Base-by-base conservation (phyloP, 2,888 invertebrate genomes). In the Phasia obesa region DNA sequence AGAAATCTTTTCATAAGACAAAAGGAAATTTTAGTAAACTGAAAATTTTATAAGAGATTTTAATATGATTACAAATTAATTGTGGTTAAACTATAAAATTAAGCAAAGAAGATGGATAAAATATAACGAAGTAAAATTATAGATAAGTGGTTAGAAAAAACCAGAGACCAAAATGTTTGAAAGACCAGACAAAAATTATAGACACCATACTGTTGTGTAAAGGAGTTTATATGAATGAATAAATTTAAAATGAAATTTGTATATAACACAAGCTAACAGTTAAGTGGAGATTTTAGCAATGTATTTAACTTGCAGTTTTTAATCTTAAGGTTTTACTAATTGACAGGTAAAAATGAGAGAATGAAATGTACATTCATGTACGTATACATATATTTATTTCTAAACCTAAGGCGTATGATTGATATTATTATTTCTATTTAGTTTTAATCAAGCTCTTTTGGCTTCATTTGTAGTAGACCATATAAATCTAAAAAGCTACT, bases 31-130 rank as follows among this genome's bases (percentile, higher is more conserved):
- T 35, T 69, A 70, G 11, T 35, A 69, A 69, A 42, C 49, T 51
- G 17, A 67, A 70, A 35, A 62, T 64, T 62, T 35, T 62, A 47
- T 19, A 69, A 64, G 25, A 78, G 38, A 78, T 74, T 77, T 78
- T 74, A 64, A 59, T 78, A 78, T 71, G 35, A 79, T 79, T 76
- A 79, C 75, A 76, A 76, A 76, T 75, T 83, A 83, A 83, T 83
- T 79, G 79, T 79, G 78, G 70, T 83, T 78, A 75, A 65, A 57
- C 59, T 59, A 4, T n/a, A 17, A 38, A 38, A 53, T 53, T 55
- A 38, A 55, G 35, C 17, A 44, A 62, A 35, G 11, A 11, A 35
- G 11, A 35, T 9, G 11, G 1, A 11, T 5, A 4, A 27, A 35
- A 11, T 35, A 35, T 11, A 35, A 35, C n/a, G n/a, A 11, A 35